phyloP scores from a whole-genome alignment of 2,888 invertebrate genomes.

The Leptarthrus brevirostris region DNA sequence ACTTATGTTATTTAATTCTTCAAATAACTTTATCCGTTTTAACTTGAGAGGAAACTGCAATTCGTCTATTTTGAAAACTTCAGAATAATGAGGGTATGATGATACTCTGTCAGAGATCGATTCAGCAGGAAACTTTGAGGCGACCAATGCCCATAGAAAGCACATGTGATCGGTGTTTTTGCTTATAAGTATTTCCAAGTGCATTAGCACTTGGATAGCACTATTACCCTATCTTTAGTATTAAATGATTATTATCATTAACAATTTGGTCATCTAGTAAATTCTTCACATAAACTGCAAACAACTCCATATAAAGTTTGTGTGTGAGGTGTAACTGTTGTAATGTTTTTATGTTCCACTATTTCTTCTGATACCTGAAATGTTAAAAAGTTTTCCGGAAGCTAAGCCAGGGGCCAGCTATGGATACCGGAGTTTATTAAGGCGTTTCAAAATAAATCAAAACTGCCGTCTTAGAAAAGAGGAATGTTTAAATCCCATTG shows the following conservation, averaged over 20 bases:
- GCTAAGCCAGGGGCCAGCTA: too few relatives aligned
- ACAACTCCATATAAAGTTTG: neutral
- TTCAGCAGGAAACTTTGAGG: neutral
- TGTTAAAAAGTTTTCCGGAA: too few relatives aligned
- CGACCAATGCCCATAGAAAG: neutral
- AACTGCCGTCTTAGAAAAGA: too few relatives aligned
- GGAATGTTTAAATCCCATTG: too few relatives aligned
- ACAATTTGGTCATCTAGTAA: neutral
- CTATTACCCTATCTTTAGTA: neutral
- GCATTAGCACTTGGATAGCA: neutral
- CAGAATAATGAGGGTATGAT: neutral
- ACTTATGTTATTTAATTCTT: slow-evolving; percentile 7
- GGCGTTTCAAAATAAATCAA: too few relatives aligned
- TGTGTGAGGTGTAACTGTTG: neutral
- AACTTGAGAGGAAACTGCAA: neutral
- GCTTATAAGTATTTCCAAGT: neutral
- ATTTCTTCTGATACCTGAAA: too few relatives aligned
- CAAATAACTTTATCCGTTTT: neutral
- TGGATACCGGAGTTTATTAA: too few relatives aligned
- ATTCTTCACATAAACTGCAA: neutral
- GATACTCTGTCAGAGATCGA: neutral
- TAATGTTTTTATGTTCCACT: too few relatives aligned
- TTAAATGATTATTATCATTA: neutral
- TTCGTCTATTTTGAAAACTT: neutral
- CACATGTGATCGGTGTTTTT: slow-evolving; percentile 12